Conservation (phyloP, 2,113 vertebrate species). For the Balaenoptera acutorostrata region DNA sequence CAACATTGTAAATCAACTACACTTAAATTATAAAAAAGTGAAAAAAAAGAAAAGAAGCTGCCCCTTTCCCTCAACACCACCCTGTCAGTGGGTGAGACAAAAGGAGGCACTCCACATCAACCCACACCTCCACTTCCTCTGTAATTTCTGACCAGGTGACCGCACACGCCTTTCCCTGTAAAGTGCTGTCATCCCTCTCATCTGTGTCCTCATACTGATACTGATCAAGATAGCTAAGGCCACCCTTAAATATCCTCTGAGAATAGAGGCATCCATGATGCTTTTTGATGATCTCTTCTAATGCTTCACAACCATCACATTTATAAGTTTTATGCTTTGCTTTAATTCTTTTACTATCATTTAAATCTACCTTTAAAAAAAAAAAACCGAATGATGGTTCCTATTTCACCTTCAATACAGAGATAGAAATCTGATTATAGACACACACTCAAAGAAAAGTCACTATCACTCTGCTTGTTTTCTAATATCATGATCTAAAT, state of each 20-base stretch:
- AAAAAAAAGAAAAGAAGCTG: not conserved
- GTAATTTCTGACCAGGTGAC: not conserved
- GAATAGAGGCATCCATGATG: not conserved
- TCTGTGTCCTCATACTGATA: not conserved
- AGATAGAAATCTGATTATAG: not conserved
- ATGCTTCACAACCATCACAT: not conserved
- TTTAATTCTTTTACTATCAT: conserved; percentile 21
- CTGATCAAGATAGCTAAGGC: not conserved
- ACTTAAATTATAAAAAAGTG: not conserved
- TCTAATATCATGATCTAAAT: not conserved
- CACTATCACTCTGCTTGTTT: not conserved
- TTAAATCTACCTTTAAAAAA: not conserved
- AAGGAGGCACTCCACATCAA: not conserved
- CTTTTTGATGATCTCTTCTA: not conserved
- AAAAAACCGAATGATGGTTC: not conserved
- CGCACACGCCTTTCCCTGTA: not conserved
- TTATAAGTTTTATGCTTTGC: not conserved
- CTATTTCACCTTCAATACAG: not conserved
- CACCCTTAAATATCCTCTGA: not conserved
- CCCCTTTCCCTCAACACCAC: not conserved
- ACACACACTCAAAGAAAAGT: not conserved
- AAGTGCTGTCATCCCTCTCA: not conserved
- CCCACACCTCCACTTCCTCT: not conserved
- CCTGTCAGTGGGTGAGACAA: not conserved
- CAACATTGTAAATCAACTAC: not conserved